Percentiles rank a stretch among this genome's conserved stretches.
phyloP scores from a whole-genome alignment of 2,797 vertebrate genomes.

The Eutrigla gurnardus region DNA sequence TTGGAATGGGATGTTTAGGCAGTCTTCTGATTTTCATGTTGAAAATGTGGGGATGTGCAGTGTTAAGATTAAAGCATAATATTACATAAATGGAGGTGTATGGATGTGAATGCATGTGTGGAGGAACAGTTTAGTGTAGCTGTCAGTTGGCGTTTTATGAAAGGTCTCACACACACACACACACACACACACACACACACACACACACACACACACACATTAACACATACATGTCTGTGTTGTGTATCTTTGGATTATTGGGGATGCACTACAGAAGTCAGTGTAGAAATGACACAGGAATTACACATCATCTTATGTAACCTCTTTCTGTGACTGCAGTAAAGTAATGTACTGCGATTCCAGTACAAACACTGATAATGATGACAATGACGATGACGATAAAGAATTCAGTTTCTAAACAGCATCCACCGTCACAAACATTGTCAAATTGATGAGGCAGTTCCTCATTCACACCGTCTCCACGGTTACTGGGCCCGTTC shows the following conservation, averaged over 20 bases:
- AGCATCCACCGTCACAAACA: conserved; percentile 73
- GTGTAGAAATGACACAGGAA: not conserved
- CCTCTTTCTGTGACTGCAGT: not conserved
- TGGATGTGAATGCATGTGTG: not conserved
- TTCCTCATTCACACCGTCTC: conserved; percentile 91
- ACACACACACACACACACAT: not conserved
- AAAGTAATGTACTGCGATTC: not conserved
- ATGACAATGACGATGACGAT: not conserved
- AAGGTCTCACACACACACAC: not conserved
- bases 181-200: not conserved
- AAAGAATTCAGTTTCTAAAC: conserved; percentile 43
- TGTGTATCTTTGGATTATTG: not conserved
- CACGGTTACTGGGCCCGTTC: conserved; percentile 87
- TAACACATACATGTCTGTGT: not conserved
- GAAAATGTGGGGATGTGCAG: not conserved
- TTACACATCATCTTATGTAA: not conserved
- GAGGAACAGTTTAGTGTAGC: not conserved
- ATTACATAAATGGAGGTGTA: not conserved
- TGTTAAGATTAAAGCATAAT: not conserved
- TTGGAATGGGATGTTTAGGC: not conserved
- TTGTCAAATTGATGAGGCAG: conserved; percentile 84
- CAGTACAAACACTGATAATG: not conserved
- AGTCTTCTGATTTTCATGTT: not conserved
- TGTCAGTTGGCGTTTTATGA: not conserved
- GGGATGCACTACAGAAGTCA: not conserved